Evolutionary conservation across 2,888 invertebrate species (phyloP).

Genomic region (Ormyrus pomaceus): DNA sequence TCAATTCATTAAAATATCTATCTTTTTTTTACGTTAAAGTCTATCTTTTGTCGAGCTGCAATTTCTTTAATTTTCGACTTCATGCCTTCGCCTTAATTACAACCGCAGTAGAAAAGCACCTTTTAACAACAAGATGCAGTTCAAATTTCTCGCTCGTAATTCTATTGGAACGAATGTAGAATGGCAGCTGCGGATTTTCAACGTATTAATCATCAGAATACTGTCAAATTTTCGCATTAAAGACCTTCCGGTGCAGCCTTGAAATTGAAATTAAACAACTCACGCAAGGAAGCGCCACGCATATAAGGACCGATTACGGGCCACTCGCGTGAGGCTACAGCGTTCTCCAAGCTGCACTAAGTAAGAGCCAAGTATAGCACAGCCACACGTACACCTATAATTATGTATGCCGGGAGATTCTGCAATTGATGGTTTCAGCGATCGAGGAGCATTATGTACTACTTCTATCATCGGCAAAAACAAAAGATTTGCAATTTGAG

Average conservation of each 20-base stretch:
- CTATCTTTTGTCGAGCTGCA: no score
- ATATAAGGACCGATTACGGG: slow-evolving; percentile 10
- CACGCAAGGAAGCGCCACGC: slow-evolving; percentile 8
- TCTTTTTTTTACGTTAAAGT: no score
- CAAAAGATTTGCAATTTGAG: slow-evolving; percentile 47
- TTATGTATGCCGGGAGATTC: slow-evolving; percentile 12
- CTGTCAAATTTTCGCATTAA: slow-evolving; percentile 5
- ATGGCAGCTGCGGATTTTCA: no score
- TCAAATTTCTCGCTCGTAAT: no score
- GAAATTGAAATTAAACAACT: slow-evolving; percentile 37
- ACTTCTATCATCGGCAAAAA: slow-evolving; percentile 16
- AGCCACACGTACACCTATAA: slow-evolving; percentile 18
- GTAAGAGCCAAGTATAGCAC: slow-evolving; percentile 42
- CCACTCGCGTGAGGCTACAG: slow-evolving; percentile 33
- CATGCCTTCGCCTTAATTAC: no score
- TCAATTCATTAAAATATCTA: no score
- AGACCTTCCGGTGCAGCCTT: slow-evolving; percentile 25
- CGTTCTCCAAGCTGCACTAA: slow-evolving; percentile 15
- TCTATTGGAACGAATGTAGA: no score
- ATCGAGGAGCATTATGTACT: background rate
- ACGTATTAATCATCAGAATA: slow-evolving; percentile 28
- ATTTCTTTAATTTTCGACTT: no score
- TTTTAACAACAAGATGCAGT: no score
- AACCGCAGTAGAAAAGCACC: no score
- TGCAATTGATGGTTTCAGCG: slow-evolving; percentile 41